Percentiles rank a stretch among this genome's conserved stretches.
phyloP scores from a whole-genome alignment of 2,888 invertebrate species.

The Dynastes tityus region DNA sequence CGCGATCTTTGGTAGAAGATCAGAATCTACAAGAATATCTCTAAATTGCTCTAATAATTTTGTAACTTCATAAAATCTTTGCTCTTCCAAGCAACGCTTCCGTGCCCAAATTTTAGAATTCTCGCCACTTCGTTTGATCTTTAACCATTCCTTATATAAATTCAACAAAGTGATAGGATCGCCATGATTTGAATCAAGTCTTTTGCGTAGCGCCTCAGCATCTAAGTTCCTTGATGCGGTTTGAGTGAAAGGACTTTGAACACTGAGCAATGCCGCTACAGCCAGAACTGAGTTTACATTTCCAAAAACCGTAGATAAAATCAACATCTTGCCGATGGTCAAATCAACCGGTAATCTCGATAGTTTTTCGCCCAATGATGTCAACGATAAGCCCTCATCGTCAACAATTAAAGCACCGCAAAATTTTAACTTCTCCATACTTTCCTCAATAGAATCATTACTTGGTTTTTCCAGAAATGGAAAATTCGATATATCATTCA shows the following conservation, averaged over 20 bases:
- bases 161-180: slow-evolving; percentile 94
- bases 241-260: slow-evolving; percentile 94
- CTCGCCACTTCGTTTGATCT: slow-evolving; percentile 77
- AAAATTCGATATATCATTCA: slow-evolving; percentile 91
- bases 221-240: slow-evolving; percentile 89
- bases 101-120: slow-evolving; percentile 88
- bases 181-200: slow-evolving; percentile 94
- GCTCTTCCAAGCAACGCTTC: slow-evolving; percentile 94
- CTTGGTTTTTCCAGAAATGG: slow-evolving; percentile 97
- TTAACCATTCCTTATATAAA: slow-evolving; percentile 91
- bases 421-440: slow-evolving; percentile 87
- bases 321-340: slow-evolving; percentile 94
- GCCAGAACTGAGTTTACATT: slow-evolving; percentile 92
- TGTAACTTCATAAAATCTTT: slow-evolving; percentile 96
- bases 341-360: slow-evolving; percentile 95
- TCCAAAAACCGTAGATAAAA: slow-evolving; percentile 91
- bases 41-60: slow-evolving; percentile 93
- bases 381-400: slow-evolving; percentile 79
- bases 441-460: slow-evolving; percentile 87
- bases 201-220: slow-evolving; percentile 84
- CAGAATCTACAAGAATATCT: slow-evolving; percentile 80
- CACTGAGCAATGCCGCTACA: slow-evolving; percentile 91
- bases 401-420: slow-evolving; percentile 86
- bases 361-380: slow-evolving; percentile 88
- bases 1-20: slow-evolving; percentile 63